Base-by-base conservation (phyloP, 2,113 vertebrate species). In the Pygoscelis antarcticus region DNA sequence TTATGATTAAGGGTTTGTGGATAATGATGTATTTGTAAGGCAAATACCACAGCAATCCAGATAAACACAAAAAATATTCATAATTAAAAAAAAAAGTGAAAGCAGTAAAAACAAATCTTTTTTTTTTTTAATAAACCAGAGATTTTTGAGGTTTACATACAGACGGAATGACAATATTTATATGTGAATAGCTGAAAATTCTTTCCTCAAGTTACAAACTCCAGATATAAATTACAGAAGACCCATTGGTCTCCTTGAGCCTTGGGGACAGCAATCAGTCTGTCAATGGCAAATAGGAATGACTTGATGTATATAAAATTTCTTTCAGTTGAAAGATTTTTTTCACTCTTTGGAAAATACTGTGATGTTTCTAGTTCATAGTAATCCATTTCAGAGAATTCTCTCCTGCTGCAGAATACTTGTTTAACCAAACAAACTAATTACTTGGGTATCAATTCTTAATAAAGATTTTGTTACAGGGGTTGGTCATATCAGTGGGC, bases 11-110 rank as follows among this genome's bases (percentile, higher is more conserved):
- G 17, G 3, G 13, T 70, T 74, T 90, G 55, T 57, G 38, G 34
- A 74, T 92, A 94, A 95, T 54, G 49, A 83, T 55, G 49, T 19
- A 71, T 94, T 94, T 72, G 18, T 80, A 85, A 91, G 40, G 62
- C 47, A 83, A 88, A 90, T 61, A 83, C 10, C 34, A 65, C 22
- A 91, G 49, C 27, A 87, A 61, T 36, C 16, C 34, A 80, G 40
- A 85, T 22, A 87, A 87, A 89, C 8, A 74, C 2, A 55, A 70
- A 64, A 89, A 70, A 51, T 26, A 86, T 5, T 68, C 7, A 58
- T 34, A 52, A 30, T 57, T 11, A 2, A 1, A 9, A 54, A 2
- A 1, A 1, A 10, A 61, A 44, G 6, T 15, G 20, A 77, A 90
- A 94, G n/a, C 5, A 49, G 3, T 20, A 42, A 81, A 70, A 89